These are phyloP conservation scores for Columba livia DNA, from an alignment of 2,113 vertebrate species.

Conservation along the genomic window DNA sequence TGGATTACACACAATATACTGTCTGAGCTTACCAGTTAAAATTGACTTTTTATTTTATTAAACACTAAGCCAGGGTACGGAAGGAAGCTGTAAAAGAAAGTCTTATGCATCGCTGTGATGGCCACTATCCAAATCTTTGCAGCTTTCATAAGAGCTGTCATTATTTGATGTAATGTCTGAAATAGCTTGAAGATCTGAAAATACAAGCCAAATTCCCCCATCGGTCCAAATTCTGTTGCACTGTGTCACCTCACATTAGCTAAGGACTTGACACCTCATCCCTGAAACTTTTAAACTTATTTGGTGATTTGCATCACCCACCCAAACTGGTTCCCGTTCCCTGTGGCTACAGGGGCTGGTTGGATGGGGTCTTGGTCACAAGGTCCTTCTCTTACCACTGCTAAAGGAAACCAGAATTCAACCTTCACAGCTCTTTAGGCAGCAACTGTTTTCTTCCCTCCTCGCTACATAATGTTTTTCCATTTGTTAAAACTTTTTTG, in stretches of 20 bases:
- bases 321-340: not conserved
- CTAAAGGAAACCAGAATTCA: not conserved
- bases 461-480: not conserved
- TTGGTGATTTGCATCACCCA: not conserved
- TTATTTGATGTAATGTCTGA: not conserved
- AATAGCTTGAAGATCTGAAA: not conserved
- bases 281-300: not conserved
- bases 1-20: not conserved
- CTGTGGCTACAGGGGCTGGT: not conserved
- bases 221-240: not conserved
- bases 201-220: not conserved
- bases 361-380: not conserved
- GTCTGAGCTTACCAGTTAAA: not conserved
- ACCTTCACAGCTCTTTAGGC: not conserved
- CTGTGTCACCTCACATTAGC: not conserved
- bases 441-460: not conserved
- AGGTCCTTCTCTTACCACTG: not conserved
- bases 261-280: not conserved
- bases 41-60: not conserved
- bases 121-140: not conserved
- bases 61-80: not conserved
- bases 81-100: not conserved
- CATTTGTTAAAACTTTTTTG: not conserved
- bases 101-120: not conserved
- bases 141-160: not conserved